Evolutionary conservation across 2,888 invertebrate genomes (phyloP), one percentile per base, ranked within the genome.

Genomic region (Rotaria sp.): DNA sequence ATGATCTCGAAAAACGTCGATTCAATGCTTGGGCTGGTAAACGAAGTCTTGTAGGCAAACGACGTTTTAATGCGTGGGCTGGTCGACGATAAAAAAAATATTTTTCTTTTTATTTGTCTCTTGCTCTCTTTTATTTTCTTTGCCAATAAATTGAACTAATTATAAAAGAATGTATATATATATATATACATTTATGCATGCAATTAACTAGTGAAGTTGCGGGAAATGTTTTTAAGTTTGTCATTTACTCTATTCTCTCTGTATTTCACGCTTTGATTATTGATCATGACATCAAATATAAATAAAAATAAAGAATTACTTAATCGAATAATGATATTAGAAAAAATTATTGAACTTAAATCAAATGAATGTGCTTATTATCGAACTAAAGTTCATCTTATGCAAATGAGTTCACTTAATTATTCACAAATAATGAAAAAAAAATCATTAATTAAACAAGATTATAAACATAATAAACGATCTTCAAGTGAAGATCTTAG

Each of bases 61-160:
- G 80, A 80, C 80, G 80, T 80, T 80, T 80, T 45, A 80, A 80
- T 80, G 80, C 80, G 45, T 80, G 80, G 80, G 80, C 80, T n/a
- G 80, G 80, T 80, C 41, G 45, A 45, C 80, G 80, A 67, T 67
- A 67, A 67, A 67, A 15, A 35, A n/a, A n/a, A n/a, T n/a, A n/a
- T n/a, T n/a, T n/a, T n/a, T 67, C 67, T 21, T 67, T 67, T 21
- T 67, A 21, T 67, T 67, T 38, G 5, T 67, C 50, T 50, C 50
- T 50, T 15, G 50, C 50, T 50, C 50, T 50, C 50, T 11, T 50
- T 50, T 50, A 5, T 50, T 18, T 50, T 67, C 30, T 30, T 35
- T 35, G 67, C 18, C 67, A 67, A 67, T 67, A 67, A 67, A 67
- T 35, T 67, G 35, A 67, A 67, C 35, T 67, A 21, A 67, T 67